Evolutionary conservation across 2,888 invertebrate species (phyloP).

Genomic region (Microchrysa polita): DNA sequence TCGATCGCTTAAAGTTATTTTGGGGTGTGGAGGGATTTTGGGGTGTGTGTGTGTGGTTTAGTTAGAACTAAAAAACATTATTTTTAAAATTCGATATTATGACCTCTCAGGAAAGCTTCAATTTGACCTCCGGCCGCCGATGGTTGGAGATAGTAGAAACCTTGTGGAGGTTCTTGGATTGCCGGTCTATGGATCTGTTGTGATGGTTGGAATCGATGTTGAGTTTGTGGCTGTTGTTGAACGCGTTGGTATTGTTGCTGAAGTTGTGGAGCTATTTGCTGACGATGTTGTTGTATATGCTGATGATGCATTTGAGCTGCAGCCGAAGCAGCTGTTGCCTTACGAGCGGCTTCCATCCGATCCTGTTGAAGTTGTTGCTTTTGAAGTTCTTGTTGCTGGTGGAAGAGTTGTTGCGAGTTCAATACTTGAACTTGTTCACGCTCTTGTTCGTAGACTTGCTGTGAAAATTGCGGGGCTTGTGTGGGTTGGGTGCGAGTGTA

Average conservation of each 20-base stretch:
- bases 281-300: slow-evolving; percentile 56
- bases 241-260: slow-evolving; percentile 74
- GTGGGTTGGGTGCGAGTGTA: slow-evolving; percentile 55
- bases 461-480: slow-evolving; percentile 51
- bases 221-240: slow-evolving; percentile 57
- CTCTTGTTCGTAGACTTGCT: slow-evolving; percentile 68
- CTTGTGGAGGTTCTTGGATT: slow-evolving; percentile 57
- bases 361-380: slow-evolving; percentile 73
- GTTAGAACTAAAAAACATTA: slow-evolving; percentile 52
- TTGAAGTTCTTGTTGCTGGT: slow-evolving; percentile 75
- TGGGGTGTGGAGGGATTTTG: background rate
- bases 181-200: slow-evolving; percentile 54
- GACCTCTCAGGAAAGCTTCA: slow-evolving; percentile 81
- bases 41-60: background rate
- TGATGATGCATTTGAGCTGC: slow-evolving; percentile 50
- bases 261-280: slow-evolving; percentile 71
- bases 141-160: slow-evolving; percentile 71
- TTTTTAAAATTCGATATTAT: slow-evolving; percentile 74
- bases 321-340: slow-evolving; percentile 62
- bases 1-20: slow-evolving; percentile 29
- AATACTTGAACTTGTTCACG: slow-evolving; percentile 70
- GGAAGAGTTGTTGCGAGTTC: slow-evolving; percentile 73
- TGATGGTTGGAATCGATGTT: slow-evolving; percentile 62
- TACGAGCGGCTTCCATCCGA: slow-evolving; percentile 66
- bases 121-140: slow-evolving; percentile 71